phyloP scores from a whole-genome alignment of 1,140 invertebrate genomes.

The Amphibalanus amphitrite region DNA sequence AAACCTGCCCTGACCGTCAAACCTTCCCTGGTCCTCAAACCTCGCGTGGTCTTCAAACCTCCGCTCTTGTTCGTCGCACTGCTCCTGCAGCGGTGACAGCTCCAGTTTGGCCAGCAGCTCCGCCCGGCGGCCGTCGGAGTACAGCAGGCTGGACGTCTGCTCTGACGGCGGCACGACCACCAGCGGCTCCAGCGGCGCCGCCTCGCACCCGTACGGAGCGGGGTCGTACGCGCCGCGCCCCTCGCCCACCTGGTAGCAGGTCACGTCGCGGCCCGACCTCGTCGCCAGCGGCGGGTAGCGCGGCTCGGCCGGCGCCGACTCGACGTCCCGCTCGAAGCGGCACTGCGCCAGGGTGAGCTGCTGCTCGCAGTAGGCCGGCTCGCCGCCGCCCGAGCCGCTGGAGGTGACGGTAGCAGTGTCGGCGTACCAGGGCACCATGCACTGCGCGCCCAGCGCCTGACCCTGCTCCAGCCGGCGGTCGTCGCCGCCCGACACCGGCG shows the following conservation, averaged over 20 bases:
- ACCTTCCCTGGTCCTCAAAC: no score
- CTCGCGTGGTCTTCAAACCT: no score
- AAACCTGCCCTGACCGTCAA: no score
- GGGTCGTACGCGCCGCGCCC: not conserved
- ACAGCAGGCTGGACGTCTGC: not conserved
- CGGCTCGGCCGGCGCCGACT: no score
- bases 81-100: no score
- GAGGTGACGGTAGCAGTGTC: not conserved
- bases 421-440: not conserved
- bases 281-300: not conserved
- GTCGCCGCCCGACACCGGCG: not conserved
- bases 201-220: not conserved
- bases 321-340: not conserved
- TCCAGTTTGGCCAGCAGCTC: not conserved
- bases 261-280: not conserved
- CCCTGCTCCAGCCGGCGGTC: not conserved
- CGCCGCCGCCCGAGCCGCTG: no score
- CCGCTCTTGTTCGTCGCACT: no score
- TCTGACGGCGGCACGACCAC: not conserved
- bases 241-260: not conserved
- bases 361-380: not conserved
- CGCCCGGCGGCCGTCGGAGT: not conserved
- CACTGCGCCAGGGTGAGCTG: not conserved
- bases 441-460: not conserved
- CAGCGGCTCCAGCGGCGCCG: not conserved